phyloP scores from a whole-genome alignment of 2,888 invertebrate species.

The Epistrophe eligans region DNA sequence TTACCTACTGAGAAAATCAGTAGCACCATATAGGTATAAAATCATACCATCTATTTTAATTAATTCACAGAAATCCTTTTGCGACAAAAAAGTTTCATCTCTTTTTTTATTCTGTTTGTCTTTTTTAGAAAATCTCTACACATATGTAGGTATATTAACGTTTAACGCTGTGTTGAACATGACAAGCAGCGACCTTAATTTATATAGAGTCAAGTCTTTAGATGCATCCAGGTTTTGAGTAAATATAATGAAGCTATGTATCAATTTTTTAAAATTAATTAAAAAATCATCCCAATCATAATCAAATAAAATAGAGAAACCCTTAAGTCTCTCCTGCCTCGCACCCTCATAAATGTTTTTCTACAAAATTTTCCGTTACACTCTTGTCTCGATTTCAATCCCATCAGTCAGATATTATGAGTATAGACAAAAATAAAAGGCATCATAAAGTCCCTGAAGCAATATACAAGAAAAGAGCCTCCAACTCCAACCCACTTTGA shows the following conservation, averaged over 20 bases:
- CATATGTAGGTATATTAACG: conserved; percentile 18
- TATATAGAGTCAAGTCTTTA: conserved; percentile 46
- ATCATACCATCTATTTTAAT: conserved; percentile 66
- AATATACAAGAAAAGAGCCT: conserved; percentile 11
- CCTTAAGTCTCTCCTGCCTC: conserved; percentile 20
- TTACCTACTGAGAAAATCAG: conserved; percentile 8
- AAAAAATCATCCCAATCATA: conserved; percentile 56
- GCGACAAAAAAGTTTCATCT: conserved; percentile 16
- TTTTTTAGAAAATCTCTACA: not conserved
- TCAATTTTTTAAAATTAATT: conserved; percentile 66
- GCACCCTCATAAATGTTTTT: not conserved
- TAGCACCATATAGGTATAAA: conserved; percentile 51
- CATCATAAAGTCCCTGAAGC: conserved; percentile 1
- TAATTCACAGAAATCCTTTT: conserved; percentile 62
- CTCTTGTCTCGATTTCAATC: conserved; percentile 11
- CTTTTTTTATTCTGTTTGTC: conserved; percentile 3
- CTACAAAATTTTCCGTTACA: conserved; percentile 1
- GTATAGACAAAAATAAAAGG: conserved; percentile 13
- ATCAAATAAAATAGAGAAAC: not conserved
- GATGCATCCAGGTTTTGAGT: conserved; percentile 22
- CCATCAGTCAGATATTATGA: not conserved
- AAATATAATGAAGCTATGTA: conserved; percentile 29
- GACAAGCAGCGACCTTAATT: conserved; percentile 59
- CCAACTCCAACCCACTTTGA: conserved; percentile 36
- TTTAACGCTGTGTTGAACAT: conserved; percentile 58